Percentiles rank a stretch among this genome's conserved stretches.
phyloP scores from a whole-genome alignment of 2,797 vertebrate species.

The Cryptoblepharus egeriae region DNA sequence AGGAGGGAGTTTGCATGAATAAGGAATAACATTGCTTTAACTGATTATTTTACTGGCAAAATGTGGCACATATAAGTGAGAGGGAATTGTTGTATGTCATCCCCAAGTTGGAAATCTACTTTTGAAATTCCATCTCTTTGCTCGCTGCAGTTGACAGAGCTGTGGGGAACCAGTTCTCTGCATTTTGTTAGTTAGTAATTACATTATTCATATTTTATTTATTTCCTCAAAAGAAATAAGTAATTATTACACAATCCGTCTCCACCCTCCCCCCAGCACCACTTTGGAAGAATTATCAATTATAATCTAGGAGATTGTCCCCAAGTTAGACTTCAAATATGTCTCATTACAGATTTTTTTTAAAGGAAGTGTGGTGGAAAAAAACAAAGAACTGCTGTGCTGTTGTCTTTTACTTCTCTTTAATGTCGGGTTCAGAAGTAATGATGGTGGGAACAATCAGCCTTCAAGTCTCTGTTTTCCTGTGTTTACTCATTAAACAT shows the following conservation, averaged over 20 bases:
- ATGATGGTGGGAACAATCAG: constrained; percentile 75
- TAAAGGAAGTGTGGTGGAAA: constrained; percentile 64
- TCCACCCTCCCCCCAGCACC: constrained; percentile 35
- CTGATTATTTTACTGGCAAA: constrained; percentile 39
- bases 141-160: constrained; percentile 39
- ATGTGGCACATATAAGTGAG: constrained; percentile 46
- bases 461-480: constrained; percentile 68
- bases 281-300: constrained; percentile 74
- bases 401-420: constrained; percentile 70
- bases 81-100: constrained; percentile 43
- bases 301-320: constrained; percentile 72
- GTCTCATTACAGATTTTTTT: constrained; percentile 69
- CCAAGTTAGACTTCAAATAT: constrained; percentile 67
- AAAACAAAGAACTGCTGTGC: constrained; percentile 74
- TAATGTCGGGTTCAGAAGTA: constrained; percentile 65
- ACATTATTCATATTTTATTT: constrained; percentile 75
- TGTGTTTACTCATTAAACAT: constrained; percentile 78
- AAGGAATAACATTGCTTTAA: constrained; percentile 43
- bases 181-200: constrained; percentile 61
- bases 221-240: constrained; percentile 74
- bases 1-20: not conserved
- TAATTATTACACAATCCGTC: constrained; percentile 69
- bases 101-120: constrained; percentile 32
- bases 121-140: constrained; percentile 53
- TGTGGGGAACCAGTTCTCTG: constrained; percentile 47